Base-by-base conservation (phyloP, 2,113 vertebrate species). In the Tursiops truncatus region DNA sequence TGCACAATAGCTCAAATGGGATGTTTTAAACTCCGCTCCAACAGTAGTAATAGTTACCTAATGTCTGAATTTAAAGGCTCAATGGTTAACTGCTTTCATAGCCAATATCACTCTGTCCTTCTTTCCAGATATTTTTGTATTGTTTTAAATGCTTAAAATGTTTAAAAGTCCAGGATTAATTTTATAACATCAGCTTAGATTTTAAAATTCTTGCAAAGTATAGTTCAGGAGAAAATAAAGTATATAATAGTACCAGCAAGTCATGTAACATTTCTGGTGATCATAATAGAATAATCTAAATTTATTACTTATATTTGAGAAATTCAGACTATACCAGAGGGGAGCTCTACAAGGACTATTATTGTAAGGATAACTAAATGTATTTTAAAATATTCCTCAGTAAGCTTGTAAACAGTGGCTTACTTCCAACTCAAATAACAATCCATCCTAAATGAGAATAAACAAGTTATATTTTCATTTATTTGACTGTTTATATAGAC, bases 1-100 rank as follows among this genome's bases (percentile, higher is more conserved):
- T 50, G 36, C 58, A 93, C 50, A 38, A 10, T 56, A 36, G 89
- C 93, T 97, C 80, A 77, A 84, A 91, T 63, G 0, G 79, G 81
- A 87, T 13, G 3, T 87, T 76, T 18, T 3, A n/a, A 74, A 92
- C 91, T 96, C 10, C 74, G 0, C 76, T 92, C 36, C 3, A 1
- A 76, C 56, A 50, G 41, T 91, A 63, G 73, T 91, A 85, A 62
- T 85, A 86, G 70, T 94, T 98, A 96, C 89, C 15, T 93, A 96
- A 68, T 17, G 28, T 96, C 89, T 38, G 80, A 38, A 96, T 31
- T 84, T 53, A 92, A 97, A 87, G 6, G 36, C 20, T 8, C 84
- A 60, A 1, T 8, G 17, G 81, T 79, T 89, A 15, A 76, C 62
- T 88, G n/a, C 50, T 86, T 95, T 56, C 68, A 44, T 23, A 65